These are phyloP conservation scores for Zootermopsis nevadensis DNA, from an alignment of 2,888 invertebrate species.

Conservation along the genomic window DNA sequence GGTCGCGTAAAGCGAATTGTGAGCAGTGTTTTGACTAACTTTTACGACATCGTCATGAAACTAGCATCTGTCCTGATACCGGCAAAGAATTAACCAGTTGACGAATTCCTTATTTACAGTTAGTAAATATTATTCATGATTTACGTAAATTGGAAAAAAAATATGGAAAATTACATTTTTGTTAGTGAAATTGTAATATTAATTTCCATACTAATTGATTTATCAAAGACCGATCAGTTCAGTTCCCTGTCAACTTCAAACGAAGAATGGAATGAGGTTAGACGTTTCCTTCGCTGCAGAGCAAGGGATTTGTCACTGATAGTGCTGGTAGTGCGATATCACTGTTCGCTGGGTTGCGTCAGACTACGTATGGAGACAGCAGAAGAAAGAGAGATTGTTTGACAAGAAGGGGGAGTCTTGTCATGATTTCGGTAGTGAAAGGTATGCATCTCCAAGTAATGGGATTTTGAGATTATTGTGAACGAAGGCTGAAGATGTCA, in stretches of 20 bases:
- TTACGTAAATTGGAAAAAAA: not conserved
- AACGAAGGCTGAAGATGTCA: slow-evolving; percentile 21
- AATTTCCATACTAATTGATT: slow-evolving; percentile 5
- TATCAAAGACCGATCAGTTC: not conserved
- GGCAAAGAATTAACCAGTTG: too few species aligned
- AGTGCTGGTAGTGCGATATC: not conserved
- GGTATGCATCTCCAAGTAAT: slow-evolving; percentile 24
- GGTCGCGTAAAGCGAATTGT: too few species aligned
- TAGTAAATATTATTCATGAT: not conserved
- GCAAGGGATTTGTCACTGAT: slow-evolving; percentile 26
- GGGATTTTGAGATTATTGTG: slow-evolving; percentile 28
- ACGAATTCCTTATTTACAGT: too few species aligned
- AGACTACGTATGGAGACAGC: not conserved
- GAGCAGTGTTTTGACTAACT: too few species aligned
- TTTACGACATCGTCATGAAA: too few species aligned
- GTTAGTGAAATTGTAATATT: not conserved
- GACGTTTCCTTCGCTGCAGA: not conserved
- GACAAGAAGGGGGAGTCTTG: not conserved
- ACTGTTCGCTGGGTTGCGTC: not conserved
- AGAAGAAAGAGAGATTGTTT: not conserved
- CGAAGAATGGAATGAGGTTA: not conserved
- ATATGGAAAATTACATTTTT: not conserved
- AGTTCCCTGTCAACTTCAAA: not conserved
- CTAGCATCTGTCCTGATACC: too few species aligned
- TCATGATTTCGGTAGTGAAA: slow-evolving; percentile 1